phyloP scores from a whole-genome alignment of 2,888 invertebrate species.

The Lasioglossum morio region DNA sequence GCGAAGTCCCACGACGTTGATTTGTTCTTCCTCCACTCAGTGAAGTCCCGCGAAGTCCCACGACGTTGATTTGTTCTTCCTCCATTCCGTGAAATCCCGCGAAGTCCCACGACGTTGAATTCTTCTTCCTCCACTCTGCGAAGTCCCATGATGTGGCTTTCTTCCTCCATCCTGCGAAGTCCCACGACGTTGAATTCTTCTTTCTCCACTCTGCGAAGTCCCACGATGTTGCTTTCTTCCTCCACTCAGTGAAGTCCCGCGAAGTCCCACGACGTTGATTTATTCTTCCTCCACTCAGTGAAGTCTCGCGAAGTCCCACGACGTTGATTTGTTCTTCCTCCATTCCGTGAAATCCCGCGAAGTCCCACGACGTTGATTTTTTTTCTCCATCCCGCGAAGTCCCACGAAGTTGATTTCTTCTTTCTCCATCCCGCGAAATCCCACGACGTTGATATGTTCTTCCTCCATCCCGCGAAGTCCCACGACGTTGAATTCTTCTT shows the following conservation, averaged over 20 bases:
- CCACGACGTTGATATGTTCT: not conserved
- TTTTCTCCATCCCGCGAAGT: not conserved
- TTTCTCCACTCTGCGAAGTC: not conserved
- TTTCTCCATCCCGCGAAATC: not conserved
- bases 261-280: not conserved
- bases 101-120: not conserved
- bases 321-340: not conserved
- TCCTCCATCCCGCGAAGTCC: not conserved
- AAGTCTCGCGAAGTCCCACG: not conserved
- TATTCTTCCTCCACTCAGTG: not conserved
- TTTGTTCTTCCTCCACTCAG: not conserved
- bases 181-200: not conserved
- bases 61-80: not conserved
- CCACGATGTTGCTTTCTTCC: not conserved
- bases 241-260: not conserved
- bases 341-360: not conserved
- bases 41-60: not conserved
- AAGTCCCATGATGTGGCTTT: not conserved
- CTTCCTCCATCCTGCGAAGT: not conserved
- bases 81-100: not conserved
- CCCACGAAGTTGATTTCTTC: not conserved
- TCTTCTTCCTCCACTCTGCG: not conserved
- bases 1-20: slow-evolving; percentile 21
- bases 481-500: not conserved
- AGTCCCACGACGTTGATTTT: not conserved